Evolutionary conservation across 2,888 invertebrate species (phyloP).

Genomic region (Gandaritis pyraliata): DNA sequence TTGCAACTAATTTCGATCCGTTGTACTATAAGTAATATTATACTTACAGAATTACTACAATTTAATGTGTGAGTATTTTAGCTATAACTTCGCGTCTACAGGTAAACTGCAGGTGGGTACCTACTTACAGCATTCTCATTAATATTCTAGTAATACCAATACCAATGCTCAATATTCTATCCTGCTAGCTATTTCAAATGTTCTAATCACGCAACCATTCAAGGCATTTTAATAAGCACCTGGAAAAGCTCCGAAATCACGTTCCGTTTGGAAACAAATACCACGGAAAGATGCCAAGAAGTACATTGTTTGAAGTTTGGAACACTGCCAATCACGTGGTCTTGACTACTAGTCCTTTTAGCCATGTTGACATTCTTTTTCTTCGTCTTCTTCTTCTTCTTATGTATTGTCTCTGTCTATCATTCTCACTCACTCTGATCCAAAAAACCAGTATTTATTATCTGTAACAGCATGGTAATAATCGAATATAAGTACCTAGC

Average conservation of each 20-base stretch:
- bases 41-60: no score
- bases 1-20: no score
- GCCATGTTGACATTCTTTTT: no score
- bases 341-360: neutral
- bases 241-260: conserved; percentile 7
- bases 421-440: no score
- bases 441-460: no score
- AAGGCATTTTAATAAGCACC: conserved; percentile 18
- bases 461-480: no score
- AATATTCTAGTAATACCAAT: neutral
- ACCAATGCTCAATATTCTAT: neutral
- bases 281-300: conserved; percentile 11
- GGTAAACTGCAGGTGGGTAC: neutral
- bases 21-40: no score
- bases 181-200: neutral
- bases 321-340: conserved; percentile 24
- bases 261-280: conserved; percentile 24
- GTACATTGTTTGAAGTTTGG: conserved; percentile 22
- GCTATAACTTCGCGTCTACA: neutral
- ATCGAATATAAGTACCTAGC: no score
- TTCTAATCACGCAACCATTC: conserved; percentile 9
- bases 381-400: no score
- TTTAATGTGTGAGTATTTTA: no score
- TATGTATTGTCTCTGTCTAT: no score
- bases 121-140: neutral